These are phyloP conservation scores for Aphrophora alni DNA, from an alignment of 2,888 invertebrate genomes.

Conservation along the genomic window DNA sequence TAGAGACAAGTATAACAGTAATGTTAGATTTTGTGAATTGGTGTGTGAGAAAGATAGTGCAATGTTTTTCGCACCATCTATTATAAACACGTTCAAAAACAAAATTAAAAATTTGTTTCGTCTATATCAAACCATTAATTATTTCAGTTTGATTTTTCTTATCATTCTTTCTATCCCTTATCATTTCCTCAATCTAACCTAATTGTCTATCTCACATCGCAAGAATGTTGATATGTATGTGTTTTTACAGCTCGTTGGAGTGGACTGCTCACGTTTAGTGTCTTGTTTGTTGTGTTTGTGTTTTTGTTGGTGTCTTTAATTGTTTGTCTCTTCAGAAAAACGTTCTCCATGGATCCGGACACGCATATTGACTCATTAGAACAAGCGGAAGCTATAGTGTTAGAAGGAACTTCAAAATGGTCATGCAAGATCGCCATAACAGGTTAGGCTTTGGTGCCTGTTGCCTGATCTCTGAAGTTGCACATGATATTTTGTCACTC, in stretches of 20 bases:
- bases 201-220: neutral
- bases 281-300: slow-evolving; percentile 27
- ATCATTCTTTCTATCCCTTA: too few relatives aligned
- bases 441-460: slow-evolving; percentile 67
- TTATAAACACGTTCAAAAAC: too few relatives aligned
- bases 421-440: slow-evolving; percentile 99
- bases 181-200: neutral
- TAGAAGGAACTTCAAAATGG: slow-evolving; percentile 99
- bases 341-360: slow-evolving; percentile 96
- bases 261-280: slow-evolving; percentile 18
- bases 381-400: slow-evolving; percentile 96
- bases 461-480: neutral
- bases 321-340: slow-evolving; percentile 78
- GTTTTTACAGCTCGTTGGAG: neutral
- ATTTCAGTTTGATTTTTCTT: too few relatives aligned
- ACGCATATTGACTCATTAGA: slow-evolving; percentile 97
- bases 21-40: too few relatives aligned
- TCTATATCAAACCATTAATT: too few relatives aligned
- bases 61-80: too few relatives aligned
- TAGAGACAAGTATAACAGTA: too few relatives aligned
- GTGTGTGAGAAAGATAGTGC: too few relatives aligned
- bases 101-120: too few relatives aligned
- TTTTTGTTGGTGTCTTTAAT: slow-evolving; percentile 53
- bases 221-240: neutral
- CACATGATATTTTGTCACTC: neutral